Conservation (phyloP, 1,140 invertebrate genomes). For the Caligus rogercresseyi region DNA sequence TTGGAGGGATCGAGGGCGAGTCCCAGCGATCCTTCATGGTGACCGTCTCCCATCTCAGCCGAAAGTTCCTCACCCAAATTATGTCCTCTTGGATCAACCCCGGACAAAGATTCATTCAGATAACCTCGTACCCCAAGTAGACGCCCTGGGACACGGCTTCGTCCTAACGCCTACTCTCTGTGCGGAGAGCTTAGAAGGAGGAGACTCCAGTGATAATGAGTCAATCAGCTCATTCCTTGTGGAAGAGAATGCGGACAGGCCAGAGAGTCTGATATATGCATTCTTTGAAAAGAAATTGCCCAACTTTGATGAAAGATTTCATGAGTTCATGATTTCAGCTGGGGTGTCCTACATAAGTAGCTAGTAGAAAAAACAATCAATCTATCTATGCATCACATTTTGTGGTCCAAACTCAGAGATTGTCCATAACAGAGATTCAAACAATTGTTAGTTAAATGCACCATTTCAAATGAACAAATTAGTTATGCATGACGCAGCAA, state of each 20-base stretch:
- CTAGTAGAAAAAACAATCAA: too few species aligned
- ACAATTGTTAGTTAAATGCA: too few species aligned
- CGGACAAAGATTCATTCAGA: neutral
- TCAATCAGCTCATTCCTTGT: neutral
- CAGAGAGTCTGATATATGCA: neutral
- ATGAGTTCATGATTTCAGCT: neutral
- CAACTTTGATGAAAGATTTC: neutral
- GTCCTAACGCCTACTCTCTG: neutral
- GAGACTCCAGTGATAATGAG: neutral
- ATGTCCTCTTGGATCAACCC: neutral
- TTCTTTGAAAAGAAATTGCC: neutral
- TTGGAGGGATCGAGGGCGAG: neutral
- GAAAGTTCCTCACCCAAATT: neutral
- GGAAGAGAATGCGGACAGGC: neutral
- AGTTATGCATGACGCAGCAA: too few species aligned
- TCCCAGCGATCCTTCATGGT: neutral
- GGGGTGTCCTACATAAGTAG: neutral
- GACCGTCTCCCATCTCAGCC: neutral
- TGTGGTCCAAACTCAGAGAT: too few species aligned
- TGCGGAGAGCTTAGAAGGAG: neutral
- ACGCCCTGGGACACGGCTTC: neutral
- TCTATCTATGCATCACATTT: too few species aligned
- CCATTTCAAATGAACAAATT: too few species aligned
- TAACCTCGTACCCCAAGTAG: neutral
- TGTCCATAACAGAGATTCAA: too few species aligned